Evolutionary conservation across 2,797 vertebrate species (phyloP).

Genomic region (Coregonus ussuriensis): DNA sequence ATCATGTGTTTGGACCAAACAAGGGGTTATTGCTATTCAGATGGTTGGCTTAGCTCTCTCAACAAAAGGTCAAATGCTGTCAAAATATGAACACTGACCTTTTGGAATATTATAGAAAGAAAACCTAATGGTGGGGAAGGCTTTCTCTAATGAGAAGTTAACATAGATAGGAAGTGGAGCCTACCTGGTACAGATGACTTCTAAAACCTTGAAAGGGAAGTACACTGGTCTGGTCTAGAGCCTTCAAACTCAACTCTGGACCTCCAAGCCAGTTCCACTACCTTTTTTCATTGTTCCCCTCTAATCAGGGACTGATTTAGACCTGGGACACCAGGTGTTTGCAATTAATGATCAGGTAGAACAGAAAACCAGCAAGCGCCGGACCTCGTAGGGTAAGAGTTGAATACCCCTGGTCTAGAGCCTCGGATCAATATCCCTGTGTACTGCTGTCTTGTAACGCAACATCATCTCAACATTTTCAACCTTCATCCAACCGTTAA

Average conservation of each 20-base stretch:
- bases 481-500: background rate
- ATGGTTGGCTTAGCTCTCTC: slow-evolving; percentile 61
- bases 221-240: background rate
- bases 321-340: too few species aligned
- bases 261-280: too few species aligned
- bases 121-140: slow-evolving; percentile 33
- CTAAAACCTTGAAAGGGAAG: background rate
- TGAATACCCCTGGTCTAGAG: too few species aligned
- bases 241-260: too few species aligned
- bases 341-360: too few species aligned
- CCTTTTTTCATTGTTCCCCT: too few species aligned
- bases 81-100: slow-evolving; percentile 84
- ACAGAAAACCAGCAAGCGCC: too few species aligned
- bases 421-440: too few species aligned
- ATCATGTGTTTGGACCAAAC: slow-evolving; percentile 62
- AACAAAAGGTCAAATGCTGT: slow-evolving; percentile 79
- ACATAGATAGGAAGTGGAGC: background rate
- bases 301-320: too few species aligned
- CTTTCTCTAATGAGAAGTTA: slow-evolving; percentile 64
- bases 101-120: slow-evolving; percentile 75
- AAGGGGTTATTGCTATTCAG: slow-evolving; percentile 70
- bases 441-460: background rate
- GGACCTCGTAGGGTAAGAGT: too few species aligned
- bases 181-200: background rate
- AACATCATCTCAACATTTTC: background rate